Evolutionary conservation across 2,888 invertebrate species (phyloP).

Genomic region (Troglohyphantes excavatus): DNA sequence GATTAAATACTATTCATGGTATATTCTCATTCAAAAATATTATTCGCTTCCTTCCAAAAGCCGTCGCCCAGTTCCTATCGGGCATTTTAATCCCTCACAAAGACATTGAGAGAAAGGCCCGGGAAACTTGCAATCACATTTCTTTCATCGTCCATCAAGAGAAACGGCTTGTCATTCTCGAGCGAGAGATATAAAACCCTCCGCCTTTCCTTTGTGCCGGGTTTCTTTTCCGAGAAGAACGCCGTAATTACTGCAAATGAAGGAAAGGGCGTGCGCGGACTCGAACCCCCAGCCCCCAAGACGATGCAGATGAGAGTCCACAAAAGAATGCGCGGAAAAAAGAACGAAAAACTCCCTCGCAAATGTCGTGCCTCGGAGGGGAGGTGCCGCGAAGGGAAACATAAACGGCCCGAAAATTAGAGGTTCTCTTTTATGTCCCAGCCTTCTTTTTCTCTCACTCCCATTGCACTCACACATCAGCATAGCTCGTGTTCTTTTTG

Average conservation of each 20-base stretch:
- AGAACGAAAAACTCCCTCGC: slow-evolving; percentile 20
- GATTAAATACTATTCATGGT: too few species aligned
- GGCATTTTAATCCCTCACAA: too few species aligned
- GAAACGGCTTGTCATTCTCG: slow-evolving; percentile 31
- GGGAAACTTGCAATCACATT: neutral
- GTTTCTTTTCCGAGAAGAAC: slow-evolving; percentile 32
- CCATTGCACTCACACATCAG: neutral
- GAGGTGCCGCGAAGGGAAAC: slow-evolving; percentile 58
- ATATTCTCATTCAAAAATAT: too few species aligned
- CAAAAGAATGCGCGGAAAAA: slow-evolving; percentile 34
- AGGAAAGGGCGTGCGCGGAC: slow-evolving; percentile 66
- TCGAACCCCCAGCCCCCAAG: neutral
- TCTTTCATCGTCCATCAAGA: slow-evolving; percentile 18
- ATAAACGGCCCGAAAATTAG: slow-evolving; percentile 75
- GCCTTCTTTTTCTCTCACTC: slow-evolving; percentile 29
- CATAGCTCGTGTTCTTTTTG: neutral
- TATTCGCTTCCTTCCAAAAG: too few species aligned
- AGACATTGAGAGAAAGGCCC: neutral
- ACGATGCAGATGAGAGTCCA: slow-evolving; percentile 60
- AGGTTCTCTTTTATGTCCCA: slow-evolving; percentile 56
- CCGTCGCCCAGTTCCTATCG: too few species aligned
- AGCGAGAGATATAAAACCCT: slow-evolving; percentile 19
- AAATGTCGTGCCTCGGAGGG: slow-evolving; percentile 57
- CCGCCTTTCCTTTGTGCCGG: slow-evolving; percentile 60
- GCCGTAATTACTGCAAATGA: slow-evolving; percentile 70